Percentiles rank a stretch among this genome's conserved stretches.
These are phyloP conservation scores for Pollachius pollachius DNA, from an alignment of 2,113 vertebrate genomes.

Conservation along the genomic window DNA sequence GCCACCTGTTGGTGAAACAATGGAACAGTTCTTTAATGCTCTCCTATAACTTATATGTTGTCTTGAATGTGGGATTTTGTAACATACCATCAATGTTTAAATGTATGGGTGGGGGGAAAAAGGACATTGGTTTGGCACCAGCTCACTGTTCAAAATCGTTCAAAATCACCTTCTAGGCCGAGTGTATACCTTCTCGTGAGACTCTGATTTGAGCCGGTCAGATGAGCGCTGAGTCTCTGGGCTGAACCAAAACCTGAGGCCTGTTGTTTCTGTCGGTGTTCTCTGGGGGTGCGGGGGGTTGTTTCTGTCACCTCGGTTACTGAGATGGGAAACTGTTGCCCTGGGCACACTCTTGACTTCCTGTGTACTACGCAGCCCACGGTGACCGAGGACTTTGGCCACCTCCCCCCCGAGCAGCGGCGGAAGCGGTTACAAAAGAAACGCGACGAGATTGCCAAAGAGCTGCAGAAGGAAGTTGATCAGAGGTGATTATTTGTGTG, in stretches of 20 bases:
- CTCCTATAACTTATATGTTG: too few relatives aligned
- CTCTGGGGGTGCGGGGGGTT: constrained; percentile 20
- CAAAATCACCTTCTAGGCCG: too few relatives aligned
- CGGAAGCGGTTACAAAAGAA: constrained; percentile 94
- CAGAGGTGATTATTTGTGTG: constrained; percentile 82
- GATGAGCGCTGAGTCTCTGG: constrained; percentile 12
- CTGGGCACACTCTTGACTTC: constrained; percentile 14
- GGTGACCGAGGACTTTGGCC: constrained; percentile 88
- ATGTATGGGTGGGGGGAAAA: too few relatives aligned
- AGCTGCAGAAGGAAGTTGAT: constrained; percentile 96
- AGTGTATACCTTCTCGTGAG: too few relatives aligned
- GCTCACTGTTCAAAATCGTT: too few relatives aligned
- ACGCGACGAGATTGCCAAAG: constrained; percentile 91
- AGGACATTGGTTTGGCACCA: too few relatives aligned
- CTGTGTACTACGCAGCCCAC: constrained; percentile 60
- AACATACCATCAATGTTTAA: too few relatives aligned
- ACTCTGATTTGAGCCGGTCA: not conserved
- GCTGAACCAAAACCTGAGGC: constrained; percentile 29
- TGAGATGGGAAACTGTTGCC: constrained; percentile 8
- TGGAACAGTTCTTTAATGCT: too few relatives aligned
- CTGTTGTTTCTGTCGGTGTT: too few relatives aligned
- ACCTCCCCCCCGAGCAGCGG: constrained; percentile 95
- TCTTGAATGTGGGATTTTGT: too few relatives aligned
- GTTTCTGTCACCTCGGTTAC: constrained; percentile 14
- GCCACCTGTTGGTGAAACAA: too few relatives aligned